phyloP scores from a whole-genome alignment of 2,113 vertebrate species.

The Oplegnathus fasciatus region DNA sequence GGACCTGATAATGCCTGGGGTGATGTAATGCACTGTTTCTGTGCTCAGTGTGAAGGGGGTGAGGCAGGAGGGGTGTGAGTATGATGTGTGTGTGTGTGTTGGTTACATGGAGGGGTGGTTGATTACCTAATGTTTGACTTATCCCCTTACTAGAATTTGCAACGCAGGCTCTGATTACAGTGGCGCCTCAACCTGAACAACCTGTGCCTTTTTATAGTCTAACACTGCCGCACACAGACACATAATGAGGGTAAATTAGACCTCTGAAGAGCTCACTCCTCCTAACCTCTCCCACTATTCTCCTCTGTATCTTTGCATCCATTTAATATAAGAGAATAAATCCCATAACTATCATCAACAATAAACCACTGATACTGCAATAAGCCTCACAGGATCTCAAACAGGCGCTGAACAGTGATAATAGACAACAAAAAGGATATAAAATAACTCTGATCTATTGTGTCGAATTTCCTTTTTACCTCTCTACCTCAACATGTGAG shows the following conservation, averaged over 20 bases:
- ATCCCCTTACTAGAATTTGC: constrained; percentile 63
- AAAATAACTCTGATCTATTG: background rate
- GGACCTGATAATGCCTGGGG: constrained; percentile 74
- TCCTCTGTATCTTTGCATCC: background rate
- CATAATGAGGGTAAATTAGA: constrained; percentile 22
- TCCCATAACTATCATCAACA: background rate
- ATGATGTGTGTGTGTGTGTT: constrained; percentile 33
- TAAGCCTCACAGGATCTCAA: no score
- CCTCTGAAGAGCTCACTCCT: background rate
- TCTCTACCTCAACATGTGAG: background rate
- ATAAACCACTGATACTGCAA: background rate
- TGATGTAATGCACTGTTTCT: constrained; percentile 79
- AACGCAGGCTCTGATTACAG: constrained; percentile 65
- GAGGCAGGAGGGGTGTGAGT: constrained; percentile 1
- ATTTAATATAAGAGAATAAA: constrained; percentile 2
- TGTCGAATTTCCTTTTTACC: background rate
- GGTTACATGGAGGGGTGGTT: constrained; percentile 42
- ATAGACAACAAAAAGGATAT: background rate
- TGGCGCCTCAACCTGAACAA: constrained; percentile 69
- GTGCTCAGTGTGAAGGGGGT: constrained; percentile 55
- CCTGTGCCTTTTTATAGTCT: constrained; percentile 65
- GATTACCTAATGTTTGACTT: constrained; percentile 75
- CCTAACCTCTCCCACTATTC: background rate
- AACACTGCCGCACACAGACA: constrained; percentile 10
- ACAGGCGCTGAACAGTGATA: background rate